Base-by-base conservation (phyloP, 1,140 invertebrate genomes). In the Mamestra configurata region DNA sequence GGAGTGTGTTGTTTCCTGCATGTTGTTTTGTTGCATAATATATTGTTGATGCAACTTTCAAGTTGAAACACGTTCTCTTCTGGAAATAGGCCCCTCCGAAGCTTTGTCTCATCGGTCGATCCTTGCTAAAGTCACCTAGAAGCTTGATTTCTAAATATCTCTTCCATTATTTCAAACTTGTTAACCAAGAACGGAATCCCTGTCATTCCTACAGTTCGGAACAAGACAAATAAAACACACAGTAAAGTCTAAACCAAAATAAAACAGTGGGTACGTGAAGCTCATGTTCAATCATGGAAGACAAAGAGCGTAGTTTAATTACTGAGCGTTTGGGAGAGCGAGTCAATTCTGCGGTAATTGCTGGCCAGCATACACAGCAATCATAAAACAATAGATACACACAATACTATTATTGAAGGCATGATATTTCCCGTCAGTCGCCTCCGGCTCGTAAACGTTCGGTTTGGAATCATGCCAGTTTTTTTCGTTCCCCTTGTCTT, bases 401-500 rank as follows among this genome's bases (percentile, higher is more conserved):
- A 83, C 79, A 75, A 77, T 66, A 75, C 46, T 81, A 77, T 75
- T 68, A 82, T 82, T 79, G 73, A 84, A 86, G 79, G 77, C 80
- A 72, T 85, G 81, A 85, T 80, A 85, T 83, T 84, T 84, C 80
- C 70, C 80, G 78, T 83, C 81, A 79, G 84, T 83, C 84, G 84
- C 85, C 83, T 80, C 68, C 72, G 84, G 86, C 77, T 76, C 84
- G 85, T 84, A 88, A 86, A 85, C 84, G 77, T 78, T 82, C 59
- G 79, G 82, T 82, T 90, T 90, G 89, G 87, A 85, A 61, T 49
- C 24, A 77, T 51, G 82, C 89, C 87, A 90, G 78, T 87, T 88
- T 89, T 89, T 90, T 85, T 89, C 86, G 82, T 83, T 84, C 76
- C 72, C 75, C 77, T 43, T 82, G 77, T 83, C 75, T 82, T 85